These are phyloP conservation scores for Myotis lucifugus DNA, from an alignment of 2,113 vertebrate species.

Conservation along the genomic window DNA sequence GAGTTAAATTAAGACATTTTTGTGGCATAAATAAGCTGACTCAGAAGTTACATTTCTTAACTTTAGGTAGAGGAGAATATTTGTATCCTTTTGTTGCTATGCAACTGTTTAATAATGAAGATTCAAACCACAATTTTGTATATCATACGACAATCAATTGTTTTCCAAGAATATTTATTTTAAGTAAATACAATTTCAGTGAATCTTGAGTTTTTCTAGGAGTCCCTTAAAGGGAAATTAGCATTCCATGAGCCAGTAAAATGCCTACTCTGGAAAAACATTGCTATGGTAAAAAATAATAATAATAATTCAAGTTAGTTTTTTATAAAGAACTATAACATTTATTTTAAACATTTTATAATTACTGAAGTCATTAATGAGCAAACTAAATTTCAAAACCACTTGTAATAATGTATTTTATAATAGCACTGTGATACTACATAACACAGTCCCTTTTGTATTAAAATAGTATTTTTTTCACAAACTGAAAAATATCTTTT, in stretches of 20 bases:
- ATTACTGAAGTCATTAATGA: conserved; percentile 83
- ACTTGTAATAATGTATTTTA: conserved; percentile 88
- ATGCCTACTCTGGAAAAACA: conserved; percentile 76
- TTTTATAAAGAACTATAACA: conserved; percentile 79
- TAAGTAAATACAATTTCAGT: conserved; percentile 79
- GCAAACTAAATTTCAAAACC: conserved; percentile 89
- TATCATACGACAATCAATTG: conserved; percentile 88
- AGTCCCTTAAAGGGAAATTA: conserved; percentile 79
- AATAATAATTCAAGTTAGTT: conserved; percentile 79
- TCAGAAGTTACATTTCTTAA: conserved; percentile 76
- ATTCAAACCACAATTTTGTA: conserved; percentile 80
- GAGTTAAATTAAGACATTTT: conserved; percentile 78
- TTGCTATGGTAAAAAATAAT: conserved; percentile 65
- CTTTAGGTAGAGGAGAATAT: conserved; percentile 83
- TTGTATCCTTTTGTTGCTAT: conserved; percentile 91
- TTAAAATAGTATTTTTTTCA: conserved; percentile 89
- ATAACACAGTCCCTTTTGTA: conserved; percentile 84
- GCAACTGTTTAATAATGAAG: conserved; percentile 88
- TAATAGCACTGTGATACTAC: conserved; percentile 80
- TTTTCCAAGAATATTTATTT: conserved; percentile 88
- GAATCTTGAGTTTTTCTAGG: conserved; percentile 78
- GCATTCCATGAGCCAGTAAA: conserved; percentile 82
- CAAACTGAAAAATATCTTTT: conserved; percentile 79
- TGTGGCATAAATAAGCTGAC: conserved; percentile 69
- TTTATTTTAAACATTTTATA: conserved; percentile 78